Conservation (phyloP, 1,140 invertebrate genomes). For the Drosophila serrata region DNA sequence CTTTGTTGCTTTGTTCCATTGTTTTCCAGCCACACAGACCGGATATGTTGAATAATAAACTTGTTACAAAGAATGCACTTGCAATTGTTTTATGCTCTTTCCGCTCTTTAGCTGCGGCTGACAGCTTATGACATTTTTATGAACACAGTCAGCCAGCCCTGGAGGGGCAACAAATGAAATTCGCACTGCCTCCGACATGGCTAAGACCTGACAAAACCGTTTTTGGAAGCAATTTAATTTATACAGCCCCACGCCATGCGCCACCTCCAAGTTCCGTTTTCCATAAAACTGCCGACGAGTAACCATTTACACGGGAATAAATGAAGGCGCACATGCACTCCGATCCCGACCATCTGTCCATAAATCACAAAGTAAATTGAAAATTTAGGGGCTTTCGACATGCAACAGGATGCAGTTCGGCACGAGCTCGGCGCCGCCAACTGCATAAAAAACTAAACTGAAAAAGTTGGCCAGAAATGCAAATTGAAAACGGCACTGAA, state of each 20-base stretch:
- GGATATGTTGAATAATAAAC: slow-evolving; percentile 13
- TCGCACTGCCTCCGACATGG: background rate
- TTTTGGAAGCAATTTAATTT: slow-evolving; percentile 5
- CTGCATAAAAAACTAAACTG: background rate
- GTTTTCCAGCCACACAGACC: background rate
- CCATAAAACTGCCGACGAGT: slow-evolving; percentile 51
- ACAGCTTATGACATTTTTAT: slow-evolving; percentile 56
- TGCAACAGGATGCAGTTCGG: slow-evolving; percentile 57
- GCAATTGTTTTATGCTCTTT: slow-evolving; percentile 26
- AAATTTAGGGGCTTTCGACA: slow-evolving; percentile 60
- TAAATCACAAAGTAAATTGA: slow-evolving; percentile 56
- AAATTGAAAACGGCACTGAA: slow-evolving; percentile 49
- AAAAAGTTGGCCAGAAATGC: slow-evolving; percentile 37
- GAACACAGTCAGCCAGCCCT: background rate
- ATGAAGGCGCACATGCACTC: slow-evolving; percentile 49
- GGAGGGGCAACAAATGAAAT: background rate
- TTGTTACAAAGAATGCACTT: slow-evolving; percentile 17
- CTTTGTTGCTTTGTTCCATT: slow-evolving; percentile 1
- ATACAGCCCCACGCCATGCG: background rate
- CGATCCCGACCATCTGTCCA: slow-evolving; percentile 29
- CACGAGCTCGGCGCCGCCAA: background rate
- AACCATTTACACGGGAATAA: slow-evolving; percentile 52
- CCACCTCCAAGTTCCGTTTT: slow-evolving; percentile 26
- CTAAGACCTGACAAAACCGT: slow-evolving; percentile 4
- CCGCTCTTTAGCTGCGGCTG: slow-evolving; percentile 12